Percentiles rank a stretch among this genome's conserved stretches.
These are phyloP conservation scores for Sparus aurata DNA, from an alignment of 2,797 vertebrate genomes.

Conservation along the genomic window DNA sequence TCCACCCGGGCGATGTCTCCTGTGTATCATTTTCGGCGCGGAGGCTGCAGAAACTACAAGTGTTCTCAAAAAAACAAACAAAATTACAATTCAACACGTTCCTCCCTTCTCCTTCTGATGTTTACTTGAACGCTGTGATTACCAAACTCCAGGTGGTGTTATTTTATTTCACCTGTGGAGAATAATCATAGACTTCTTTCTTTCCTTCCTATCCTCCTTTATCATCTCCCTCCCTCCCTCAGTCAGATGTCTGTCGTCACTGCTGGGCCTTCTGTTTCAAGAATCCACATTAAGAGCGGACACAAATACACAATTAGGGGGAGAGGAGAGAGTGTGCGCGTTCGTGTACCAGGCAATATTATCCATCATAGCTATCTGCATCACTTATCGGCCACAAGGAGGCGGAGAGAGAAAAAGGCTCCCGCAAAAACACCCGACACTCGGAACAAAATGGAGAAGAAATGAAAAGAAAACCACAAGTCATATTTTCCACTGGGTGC, in stretches of 20 bases:
- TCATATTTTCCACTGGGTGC: conserved; percentile 56
- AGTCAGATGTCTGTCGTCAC: conserved; percentile 41
- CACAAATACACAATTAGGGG: conserved; percentile 15
- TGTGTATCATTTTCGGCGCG: conserved; percentile 18
- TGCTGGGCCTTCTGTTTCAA: conserved; percentile 58
- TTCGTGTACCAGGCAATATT: conserved; percentile 46
- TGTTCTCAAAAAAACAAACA: conserved; percentile 24
- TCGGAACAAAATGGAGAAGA: conserved; percentile 68
- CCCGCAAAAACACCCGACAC: conserved; percentile 49
- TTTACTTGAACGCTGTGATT: conserved; percentile 54
- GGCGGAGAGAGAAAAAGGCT: conserved; percentile 47
- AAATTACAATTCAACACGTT: conserved; percentile 51
- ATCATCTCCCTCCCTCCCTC: conserved; percentile 13
- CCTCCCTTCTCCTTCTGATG: conserved; percentile 41
- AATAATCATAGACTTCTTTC: conserved; percentile 61
- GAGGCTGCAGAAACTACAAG: conserved; percentile 11
- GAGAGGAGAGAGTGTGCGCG: conserved; percentile 11
- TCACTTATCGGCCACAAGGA: conserved; percentile 71
- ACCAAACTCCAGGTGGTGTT: conserved; percentile 48
- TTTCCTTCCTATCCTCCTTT: conserved; percentile 33
- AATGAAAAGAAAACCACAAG: conserved; percentile 68
- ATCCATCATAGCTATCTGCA: conserved; percentile 76
- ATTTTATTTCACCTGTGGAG: conserved; percentile 65
- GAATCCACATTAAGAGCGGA: conserved; percentile 55
- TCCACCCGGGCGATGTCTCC: conserved; percentile 9